Percentiles rank a stretch among this genome's conserved stretches.
These are phyloP conservation scores for Artemia franciscana DNA, from an alignment of 1,140 invertebrate genomes.

Conservation along the genomic window DNA sequence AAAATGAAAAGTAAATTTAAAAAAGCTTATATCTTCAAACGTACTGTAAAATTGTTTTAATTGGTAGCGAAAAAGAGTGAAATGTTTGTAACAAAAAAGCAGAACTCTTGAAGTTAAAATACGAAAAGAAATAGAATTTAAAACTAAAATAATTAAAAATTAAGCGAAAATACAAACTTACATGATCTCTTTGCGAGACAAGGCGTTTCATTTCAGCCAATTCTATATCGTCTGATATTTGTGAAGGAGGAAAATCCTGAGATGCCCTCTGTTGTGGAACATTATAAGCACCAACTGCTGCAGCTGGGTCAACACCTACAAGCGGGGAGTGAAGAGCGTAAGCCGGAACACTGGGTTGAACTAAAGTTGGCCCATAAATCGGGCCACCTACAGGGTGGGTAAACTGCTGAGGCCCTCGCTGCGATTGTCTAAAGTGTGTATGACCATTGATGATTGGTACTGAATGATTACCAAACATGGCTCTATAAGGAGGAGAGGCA, in stretches of 20 bases:
- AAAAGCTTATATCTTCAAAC: no score
- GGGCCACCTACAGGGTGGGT: constrained; percentile 8
- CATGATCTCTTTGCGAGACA: background rate
- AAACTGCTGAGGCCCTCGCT: constrained; percentile 5
- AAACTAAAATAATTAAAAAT: no score
- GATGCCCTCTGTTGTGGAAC: constrained; percentile 20
- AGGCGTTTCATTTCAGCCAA: constrained; percentile 4
- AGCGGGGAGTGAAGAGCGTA: constrained; percentile 12
- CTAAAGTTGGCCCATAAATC: constrained; percentile 7
- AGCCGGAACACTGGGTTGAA: constrained; percentile 7
- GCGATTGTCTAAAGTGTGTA: background rate
- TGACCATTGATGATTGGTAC: no score
- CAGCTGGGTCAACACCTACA: constrained; percentile 8
- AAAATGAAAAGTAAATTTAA: no score
- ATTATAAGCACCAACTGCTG: constrained; percentile 19
- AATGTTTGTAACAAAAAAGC: no score
- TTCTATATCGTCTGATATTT: constrained; percentile 16
- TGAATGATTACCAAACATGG: no score
- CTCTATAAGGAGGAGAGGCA: no score
- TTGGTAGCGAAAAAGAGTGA: no score
- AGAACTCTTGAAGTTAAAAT: no score
- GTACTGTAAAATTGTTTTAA: no score
- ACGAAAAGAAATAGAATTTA: no score
- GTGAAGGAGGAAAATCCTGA: constrained; percentile 17
- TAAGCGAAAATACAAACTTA: no score